Conservation (phyloP, 2,888 invertebrate species). For the Thereva nobilitata region DNA sequence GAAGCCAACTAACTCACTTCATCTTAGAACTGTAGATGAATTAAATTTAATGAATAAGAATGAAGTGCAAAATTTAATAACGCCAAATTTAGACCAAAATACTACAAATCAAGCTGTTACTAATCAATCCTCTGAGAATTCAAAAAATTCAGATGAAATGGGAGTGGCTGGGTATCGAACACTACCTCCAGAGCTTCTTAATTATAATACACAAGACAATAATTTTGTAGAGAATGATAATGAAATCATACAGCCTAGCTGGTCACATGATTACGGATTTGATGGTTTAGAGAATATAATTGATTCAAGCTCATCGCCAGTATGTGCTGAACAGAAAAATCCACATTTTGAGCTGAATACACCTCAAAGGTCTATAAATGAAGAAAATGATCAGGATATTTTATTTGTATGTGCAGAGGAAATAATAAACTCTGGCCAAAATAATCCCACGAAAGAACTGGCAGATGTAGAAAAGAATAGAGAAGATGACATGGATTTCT, state of each 20-base stretch:
- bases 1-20: slow-evolving; percentile 44
- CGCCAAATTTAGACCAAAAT: slow-evolving; percentile 50
- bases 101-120: slow-evolving; percentile 24
- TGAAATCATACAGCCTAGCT: slow-evolving; percentile 37
- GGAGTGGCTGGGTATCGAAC: slow-evolving; percentile 38
- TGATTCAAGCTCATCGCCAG: slow-evolving; percentile 39
- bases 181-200: slow-evolving; percentile 38
- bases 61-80: slow-evolving; percentile 55
- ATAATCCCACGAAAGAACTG: slow-evolving; percentile 1
- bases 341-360: slow-evolving; percentile 46
- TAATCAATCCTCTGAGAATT: slow-evolving; percentile 43
- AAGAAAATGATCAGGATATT: slow-evolving; percentile 44
- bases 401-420: slow-evolving; percentile 46
- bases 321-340: slow-evolving; percentile 38
- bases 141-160: slow-evolving; percentile 43
- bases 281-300: slow-evolving; percentile 42
- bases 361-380: slow-evolving; percentile 45
- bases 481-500: not conserved
- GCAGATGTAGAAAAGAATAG: slow-evolving; percentile 1
- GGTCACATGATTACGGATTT: slow-evolving; percentile 43
- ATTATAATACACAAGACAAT: slow-evolving; percentile 7
- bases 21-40: slow-evolving; percentile 57
- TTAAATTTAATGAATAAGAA: slow-evolving; percentile 57
- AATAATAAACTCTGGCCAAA: slow-evolving; percentile 43
- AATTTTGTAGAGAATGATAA: slow-evolving; percentile 21